phyloP scores from a whole-genome alignment of 1,140 invertebrate genomes.

The Meloidogyne exigua region DNA sequence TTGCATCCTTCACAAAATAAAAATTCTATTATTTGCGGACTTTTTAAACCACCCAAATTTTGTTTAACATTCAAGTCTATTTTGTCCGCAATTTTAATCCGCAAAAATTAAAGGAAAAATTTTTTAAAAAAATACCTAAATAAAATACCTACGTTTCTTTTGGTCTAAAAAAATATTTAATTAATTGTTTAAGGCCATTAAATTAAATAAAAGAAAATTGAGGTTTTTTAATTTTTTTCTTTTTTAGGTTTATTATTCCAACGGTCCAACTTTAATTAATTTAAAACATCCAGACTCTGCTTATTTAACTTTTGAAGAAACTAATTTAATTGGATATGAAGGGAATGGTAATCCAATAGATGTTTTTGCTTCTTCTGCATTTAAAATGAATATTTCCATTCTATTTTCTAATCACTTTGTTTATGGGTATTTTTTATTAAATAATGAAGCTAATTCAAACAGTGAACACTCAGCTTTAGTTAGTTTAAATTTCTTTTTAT shows the following conservation, averaged over 20 bases:
- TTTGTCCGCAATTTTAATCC: too few relatives aligned
- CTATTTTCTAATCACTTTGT: slow-evolving; percentile 56
- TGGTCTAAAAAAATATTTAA: too few relatives aligned
- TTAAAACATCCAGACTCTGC: slow-evolving; percentile 71
- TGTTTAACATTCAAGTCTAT: too few relatives aligned
- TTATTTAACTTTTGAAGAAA: slow-evolving; percentile 75
- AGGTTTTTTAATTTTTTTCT: too few relatives aligned
- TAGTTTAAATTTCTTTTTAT: neutral
- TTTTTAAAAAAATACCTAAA: too few relatives aligned
- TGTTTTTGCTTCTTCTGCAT: slow-evolving; percentile 82
- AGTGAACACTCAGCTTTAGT: slow-evolving; percentile 29
- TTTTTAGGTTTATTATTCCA: slow-evolving; percentile 80
- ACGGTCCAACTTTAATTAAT: slow-evolving; percentile 81
- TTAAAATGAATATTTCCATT: slow-evolving; percentile 68
- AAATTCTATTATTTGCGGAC: too few relatives aligned
- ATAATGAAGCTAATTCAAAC: slow-evolving; percentile 64
- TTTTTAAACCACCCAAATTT: too few relatives aligned
- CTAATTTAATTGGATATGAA: slow-evolving; percentile 68
- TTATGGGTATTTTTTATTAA: slow-evolving; percentile 66
- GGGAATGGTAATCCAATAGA: slow-evolving; percentile 90
- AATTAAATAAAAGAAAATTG: too few relatives aligned
- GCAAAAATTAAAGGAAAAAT: too few relatives aligned
- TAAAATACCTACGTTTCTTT: too few relatives aligned
- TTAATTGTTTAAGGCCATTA: too few relatives aligned
- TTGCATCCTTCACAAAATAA: too few relatives aligned